Base-by-base conservation (phyloP, 2,797 vertebrate species). In the Bradypodion pumilum region DNA sequence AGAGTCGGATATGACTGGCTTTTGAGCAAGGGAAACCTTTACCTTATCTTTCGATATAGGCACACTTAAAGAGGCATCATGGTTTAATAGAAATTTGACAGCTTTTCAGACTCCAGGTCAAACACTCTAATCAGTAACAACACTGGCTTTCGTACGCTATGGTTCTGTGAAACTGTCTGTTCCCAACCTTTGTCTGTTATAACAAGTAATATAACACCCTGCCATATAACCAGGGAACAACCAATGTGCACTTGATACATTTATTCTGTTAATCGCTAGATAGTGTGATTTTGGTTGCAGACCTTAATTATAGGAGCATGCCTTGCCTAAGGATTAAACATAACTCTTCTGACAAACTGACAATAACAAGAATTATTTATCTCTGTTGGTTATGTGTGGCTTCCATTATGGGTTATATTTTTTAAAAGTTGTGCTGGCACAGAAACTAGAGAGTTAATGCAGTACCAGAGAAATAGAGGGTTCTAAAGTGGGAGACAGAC, bases 401-500 rank as follows among this genome's bases (percentile, higher is more conserved):
- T 74, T 40, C 19, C 12, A 13, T 44, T 66, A 74, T 9, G 56
- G 60, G 29, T 29, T 13, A 37, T 84, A 19, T 66, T 59, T 73
- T 59, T 29, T 68, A 76, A 59, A 21, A 29, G 60, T 27, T 46
- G 27, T 40, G 15, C 70, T 80, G 60, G 9, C 32, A 12, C 3
- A 7, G 19, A 80, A 74, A 37, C 32, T 10, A 85, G 60, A 15
- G 77, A 66, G 60, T 79, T 80, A 85, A 74, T 35, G 35, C n/a
- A 60, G 62, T 70, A 74, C 35, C 56, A 49, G 62, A 80, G 37
- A 85, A 80, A 72, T 59, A 37, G 70, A 68, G 46, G 42, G 40
- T 80, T 66, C 60, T 85, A 74, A 79, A 80, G 77, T 27, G 70
- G 77, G 72, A 85, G 46, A 29, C 60, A 85, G 49, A 68, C 32